A percentile compares a stretch with the other conserved stretches of the same genome.
Conservation (phyloP, 2,113 vertebrate species). For the Bos indicus region DNA sequence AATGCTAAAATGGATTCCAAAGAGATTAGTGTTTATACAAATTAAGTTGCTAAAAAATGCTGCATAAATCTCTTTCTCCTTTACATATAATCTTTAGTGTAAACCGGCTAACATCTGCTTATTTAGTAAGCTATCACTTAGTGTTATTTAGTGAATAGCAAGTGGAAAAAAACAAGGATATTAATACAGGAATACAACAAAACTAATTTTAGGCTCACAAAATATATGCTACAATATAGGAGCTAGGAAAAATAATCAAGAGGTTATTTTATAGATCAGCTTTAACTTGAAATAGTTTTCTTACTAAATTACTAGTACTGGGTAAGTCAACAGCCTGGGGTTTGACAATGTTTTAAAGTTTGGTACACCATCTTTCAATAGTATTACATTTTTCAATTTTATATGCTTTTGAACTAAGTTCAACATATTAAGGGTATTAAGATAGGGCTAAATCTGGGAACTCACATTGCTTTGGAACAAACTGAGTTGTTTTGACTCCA, state of each 20-base stretch:
- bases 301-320: background rate
- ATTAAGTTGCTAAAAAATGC: slow-evolving; percentile 5
- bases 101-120: background rate
- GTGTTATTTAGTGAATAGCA: background rate
- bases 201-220: slow-evolving; percentile 2
- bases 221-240: background rate
- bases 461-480: slow-evolving; percentile 74
- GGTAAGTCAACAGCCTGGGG: background rate
- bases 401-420: background rate
- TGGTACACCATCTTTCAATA: background rate
- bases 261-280: background rate
- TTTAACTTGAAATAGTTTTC: slow-evolving; percentile 15
- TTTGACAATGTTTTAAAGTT: background rate
- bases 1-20: slow-evolving; percentile 10
- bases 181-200: background rate
- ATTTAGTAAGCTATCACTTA: background rate
- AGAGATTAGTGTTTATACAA: background rate
- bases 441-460: background rate
- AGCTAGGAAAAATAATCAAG: background rate
- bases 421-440: slow-evolving; percentile 9
- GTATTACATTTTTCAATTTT: background rate
- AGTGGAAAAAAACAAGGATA: background rate
- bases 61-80: background rate
- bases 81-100: slow-evolving; percentile 1
- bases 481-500: slow-evolving; percentile 38